Evolutionary conservation across 1,140 invertebrate genomes (phyloP).

Genomic region (Drosophila repleta): DNA sequence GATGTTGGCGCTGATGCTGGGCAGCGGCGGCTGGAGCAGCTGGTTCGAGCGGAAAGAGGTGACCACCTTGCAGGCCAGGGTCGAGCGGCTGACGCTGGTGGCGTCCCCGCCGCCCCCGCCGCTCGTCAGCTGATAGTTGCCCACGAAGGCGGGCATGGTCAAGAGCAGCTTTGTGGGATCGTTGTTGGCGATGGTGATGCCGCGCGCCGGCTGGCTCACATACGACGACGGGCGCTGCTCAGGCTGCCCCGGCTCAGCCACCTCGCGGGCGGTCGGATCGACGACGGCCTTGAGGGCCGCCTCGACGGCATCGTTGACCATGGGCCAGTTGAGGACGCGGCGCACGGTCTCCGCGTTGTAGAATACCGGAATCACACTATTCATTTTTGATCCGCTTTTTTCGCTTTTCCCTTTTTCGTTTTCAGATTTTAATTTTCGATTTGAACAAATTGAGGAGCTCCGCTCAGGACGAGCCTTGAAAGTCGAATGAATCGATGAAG

Average conservation of each 20-base stretch:
- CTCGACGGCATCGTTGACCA: slow-evolving; percentile 71
- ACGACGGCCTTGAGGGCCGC: slow-evolving; percentile 54
- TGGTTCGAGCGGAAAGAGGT: slow-evolving; percentile 83
- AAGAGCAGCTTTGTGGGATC: slow-evolving; percentile 59
- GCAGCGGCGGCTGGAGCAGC: slow-evolving; percentile 66
- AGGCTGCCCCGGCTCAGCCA: too few relatives aligned
- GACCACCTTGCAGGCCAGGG: slow-evolving; percentile 85
- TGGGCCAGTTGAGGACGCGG: slow-evolving; percentile 54
- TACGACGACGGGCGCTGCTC: slow-evolving; percentile 1
- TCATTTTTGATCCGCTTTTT: too few relatives aligned
- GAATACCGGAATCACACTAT: slow-evolving; percentile 23
- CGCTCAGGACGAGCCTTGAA: not conserved
- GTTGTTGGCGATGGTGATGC: slow-evolving; percentile 15
- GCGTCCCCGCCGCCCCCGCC: not conserved
- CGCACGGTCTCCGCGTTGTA: slow-evolving; percentile 53
- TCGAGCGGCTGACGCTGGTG: slow-evolving; percentile 44
- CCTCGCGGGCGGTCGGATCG: too few relatives aligned
- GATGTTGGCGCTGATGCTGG: slow-evolving; percentile 84
- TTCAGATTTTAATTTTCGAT: not conserved
- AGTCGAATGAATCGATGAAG: not conserved
- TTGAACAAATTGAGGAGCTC: not conserved
- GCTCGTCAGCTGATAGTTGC: slow-evolving; percentile 61
- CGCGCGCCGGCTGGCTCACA: slow-evolving; percentile 53
- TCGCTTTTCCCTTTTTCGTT: too few relatives aligned
- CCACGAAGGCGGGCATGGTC: slow-evolving; percentile 85